A percentile compares a stretch with the other conserved stretches of the same genome.
Evolutionary conservation across 2,113 vertebrate species (phyloP).

Genomic region (Xiphophorus hellerii): DNA sequence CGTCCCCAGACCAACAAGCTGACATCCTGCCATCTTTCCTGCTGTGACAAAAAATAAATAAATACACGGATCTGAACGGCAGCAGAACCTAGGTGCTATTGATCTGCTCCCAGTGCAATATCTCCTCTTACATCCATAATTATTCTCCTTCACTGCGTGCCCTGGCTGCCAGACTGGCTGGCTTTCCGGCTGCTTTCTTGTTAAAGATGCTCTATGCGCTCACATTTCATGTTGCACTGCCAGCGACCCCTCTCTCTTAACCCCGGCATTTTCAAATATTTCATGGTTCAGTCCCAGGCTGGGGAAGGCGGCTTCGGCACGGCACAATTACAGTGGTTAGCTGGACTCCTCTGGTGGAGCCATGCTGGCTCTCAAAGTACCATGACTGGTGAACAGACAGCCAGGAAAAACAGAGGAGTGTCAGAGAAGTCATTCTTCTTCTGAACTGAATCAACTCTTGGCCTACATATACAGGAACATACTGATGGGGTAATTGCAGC

Average conservation of each 20-base stretch:
- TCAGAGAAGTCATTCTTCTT: conserved; percentile 49
- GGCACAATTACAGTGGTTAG: conserved; percentile 79
- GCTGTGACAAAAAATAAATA: conserved; percentile 60
- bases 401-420: conserved; percentile 74
- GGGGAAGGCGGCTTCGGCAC: conserved; percentile 63
- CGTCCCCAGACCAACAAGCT: conserved; percentile 64
- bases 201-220: conserved; percentile 72
- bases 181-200: conserved; percentile 57
- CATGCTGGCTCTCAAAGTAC: conserved; percentile 66
- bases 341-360: conserved; percentile 70
- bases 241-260: conserved; percentile 68
- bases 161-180: conserved; percentile 40
- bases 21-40: conserved; percentile 68
- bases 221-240: conserved; percentile 66
- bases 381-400: conserved; percentile 66
- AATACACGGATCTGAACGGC: conserved; percentile 56
- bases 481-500: conserved; percentile 39
- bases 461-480: conserved; percentile 13
- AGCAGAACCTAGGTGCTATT: conserved; percentile 67
- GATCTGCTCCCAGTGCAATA: conserved; percentile 73
- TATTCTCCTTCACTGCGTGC: conserved; percentile 64
- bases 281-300: conserved; percentile 75
- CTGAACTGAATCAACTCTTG: conserved; percentile 18
- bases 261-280: conserved; percentile 75
- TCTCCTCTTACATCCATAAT: conserved; percentile 76